Percentiles rank a stretch among this genome's conserved stretches.
These are phyloP conservation scores for Ischnura elegans DNA, from an alignment of 2,888 invertebrate species.

Conservation along the genomic window DNA sequence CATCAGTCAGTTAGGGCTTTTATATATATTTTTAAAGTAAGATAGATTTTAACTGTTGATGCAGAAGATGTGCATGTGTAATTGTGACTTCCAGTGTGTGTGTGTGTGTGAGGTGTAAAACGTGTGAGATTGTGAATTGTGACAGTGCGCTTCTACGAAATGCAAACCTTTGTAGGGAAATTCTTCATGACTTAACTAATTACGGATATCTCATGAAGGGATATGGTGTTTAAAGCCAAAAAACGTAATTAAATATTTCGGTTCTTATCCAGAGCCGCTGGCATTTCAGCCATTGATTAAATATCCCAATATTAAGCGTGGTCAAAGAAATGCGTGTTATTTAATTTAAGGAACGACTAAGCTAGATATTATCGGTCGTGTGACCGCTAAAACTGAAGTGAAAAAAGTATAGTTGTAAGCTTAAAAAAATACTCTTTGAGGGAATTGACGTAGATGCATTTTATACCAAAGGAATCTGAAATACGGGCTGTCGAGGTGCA, in stretches of 20 bases:
- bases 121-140: not conserved
- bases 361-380: not conserved
- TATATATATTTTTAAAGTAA: constrained; percentile 12
- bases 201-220: not conserved
- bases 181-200: not conserved
- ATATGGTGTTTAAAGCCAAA: not conserved
- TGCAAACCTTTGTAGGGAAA: not conserved
- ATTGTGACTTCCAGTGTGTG: not conserved
- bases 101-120: not conserved
- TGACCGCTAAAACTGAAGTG: not conserved
- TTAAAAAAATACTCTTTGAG: not conserved
- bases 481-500: not conserved
- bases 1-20: not conserved
- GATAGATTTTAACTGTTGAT: not conserved
- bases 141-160: no score
- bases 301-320: not conserved
- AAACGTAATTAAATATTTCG: not conserved
- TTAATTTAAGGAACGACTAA: not conserved
- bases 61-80: not conserved
- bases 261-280: not conserved
- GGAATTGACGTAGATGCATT: not conserved
- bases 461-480: constrained; percentile 13
- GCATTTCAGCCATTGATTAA: not conserved
- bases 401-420: not conserved
- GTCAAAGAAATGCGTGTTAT: not conserved